These are phyloP conservation scores for Desmodus rotundus DNA, from an alignment of 2,113 vertebrate genomes.

Conservation along the genomic window DNA sequence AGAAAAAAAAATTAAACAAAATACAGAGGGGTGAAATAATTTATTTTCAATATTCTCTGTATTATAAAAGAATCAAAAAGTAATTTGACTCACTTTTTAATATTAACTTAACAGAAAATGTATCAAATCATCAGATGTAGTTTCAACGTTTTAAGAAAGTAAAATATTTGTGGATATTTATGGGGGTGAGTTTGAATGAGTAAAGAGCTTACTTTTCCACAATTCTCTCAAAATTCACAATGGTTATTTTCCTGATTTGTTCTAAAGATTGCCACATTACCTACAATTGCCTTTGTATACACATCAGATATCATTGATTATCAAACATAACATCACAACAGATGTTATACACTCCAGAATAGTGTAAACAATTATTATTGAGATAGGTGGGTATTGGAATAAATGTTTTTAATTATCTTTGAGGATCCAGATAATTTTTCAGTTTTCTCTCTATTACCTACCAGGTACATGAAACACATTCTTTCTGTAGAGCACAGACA, in stretches of 20 bases:
- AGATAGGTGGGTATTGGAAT: background rate
- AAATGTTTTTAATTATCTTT: background rate
- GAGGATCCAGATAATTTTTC: background rate
- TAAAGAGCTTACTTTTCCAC: background rate
- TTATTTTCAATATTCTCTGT: background rate
- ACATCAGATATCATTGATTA: slow-evolving; percentile 33
- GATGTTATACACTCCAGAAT: background rate
- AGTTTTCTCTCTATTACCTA: background rate
- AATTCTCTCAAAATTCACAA: background rate
- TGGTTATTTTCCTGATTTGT: background rate
- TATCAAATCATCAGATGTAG: background rate
- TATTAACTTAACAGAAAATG: background rate
- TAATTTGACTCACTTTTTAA: background rate
- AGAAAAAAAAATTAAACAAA: background rate
- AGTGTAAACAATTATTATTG: slow-evolving; percentile 21
- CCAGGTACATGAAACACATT: background rate
- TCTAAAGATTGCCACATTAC: background rate
- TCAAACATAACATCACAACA: slow-evolving; percentile 11
- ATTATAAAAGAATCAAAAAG: background rate
- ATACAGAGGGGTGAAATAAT: background rate
- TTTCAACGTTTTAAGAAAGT: background rate
- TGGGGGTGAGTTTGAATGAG: background rate
- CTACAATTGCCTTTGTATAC: slow-evolving; percentile 32
- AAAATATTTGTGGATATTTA: slow-evolving; percentile 37
- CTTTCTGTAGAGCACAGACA: background rate